These are phyloP conservation scores for Yponomeuta evonymella DNA, from an alignment of 2,888 invertebrate genomes.

Conservation along the genomic window DNA sequence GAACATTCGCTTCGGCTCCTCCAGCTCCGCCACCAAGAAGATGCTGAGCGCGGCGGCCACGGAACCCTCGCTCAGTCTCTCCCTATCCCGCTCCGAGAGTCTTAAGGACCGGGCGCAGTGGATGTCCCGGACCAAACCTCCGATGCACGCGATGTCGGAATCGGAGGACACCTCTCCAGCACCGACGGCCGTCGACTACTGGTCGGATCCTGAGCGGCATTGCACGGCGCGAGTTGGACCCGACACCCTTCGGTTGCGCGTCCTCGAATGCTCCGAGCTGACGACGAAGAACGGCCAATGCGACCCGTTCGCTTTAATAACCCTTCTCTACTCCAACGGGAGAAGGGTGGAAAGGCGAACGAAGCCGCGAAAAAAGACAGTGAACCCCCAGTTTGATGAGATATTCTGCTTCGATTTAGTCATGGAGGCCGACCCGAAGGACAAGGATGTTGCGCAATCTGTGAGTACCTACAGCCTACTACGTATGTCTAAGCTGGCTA, in stretches of 20 bases:
- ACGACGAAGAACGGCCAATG: conserved; percentile 93
- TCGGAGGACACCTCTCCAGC: conserved; percentile 51
- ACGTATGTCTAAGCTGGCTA: too few relatives aligned
- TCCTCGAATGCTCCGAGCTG: conserved; percentile 91
- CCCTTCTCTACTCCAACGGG: conserved; percentile 87
- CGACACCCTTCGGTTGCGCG: conserved; percentile 77
- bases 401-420: conserved; percentile 85
- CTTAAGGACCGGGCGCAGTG: conserved; percentile 65
- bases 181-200: conserved; percentile 69
- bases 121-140: conserved; percentile 56
- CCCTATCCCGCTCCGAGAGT: conserved; percentile 68
- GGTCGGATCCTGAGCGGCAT: conserved; percentile 70
- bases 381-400: conserved; percentile 92
- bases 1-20: conserved; percentile 67
- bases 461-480: conserved; percentile 42
- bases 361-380: conserved; percentile 92
- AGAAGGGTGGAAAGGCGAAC: conserved; percentile 87
- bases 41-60: conserved; percentile 55
- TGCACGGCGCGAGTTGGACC: conserved; percentile 63
- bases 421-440: conserved; percentile 74
- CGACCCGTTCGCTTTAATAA: conserved; percentile 91
- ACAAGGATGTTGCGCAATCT: conserved; percentile 73
- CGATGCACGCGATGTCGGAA: conserved; percentile 64
- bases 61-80: conserved; percentile 56
- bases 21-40: conserved; percentile 68